Percentiles rank a stretch among this genome's conserved stretches.
phyloP scores from a whole-genome alignment of 2,113 vertebrate species.

The Marmota monax region DNA sequence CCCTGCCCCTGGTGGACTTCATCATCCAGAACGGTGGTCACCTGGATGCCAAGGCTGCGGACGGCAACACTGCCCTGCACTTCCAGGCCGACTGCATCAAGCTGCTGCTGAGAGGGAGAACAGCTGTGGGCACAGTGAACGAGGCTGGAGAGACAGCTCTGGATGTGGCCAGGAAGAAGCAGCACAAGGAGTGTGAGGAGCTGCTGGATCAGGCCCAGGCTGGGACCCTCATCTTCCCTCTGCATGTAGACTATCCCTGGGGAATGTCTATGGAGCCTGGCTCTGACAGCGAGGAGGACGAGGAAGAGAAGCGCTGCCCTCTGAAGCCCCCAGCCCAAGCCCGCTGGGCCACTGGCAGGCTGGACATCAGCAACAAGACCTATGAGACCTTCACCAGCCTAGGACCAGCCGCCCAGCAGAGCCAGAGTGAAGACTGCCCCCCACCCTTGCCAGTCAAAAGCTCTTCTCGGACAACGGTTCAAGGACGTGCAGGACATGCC shows the following conservation, averaged over 20 bases:
- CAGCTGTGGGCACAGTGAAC: conserved; percentile 91
- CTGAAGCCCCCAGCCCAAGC: conserved; percentile 74
- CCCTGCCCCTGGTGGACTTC: conserved; percentile 96
- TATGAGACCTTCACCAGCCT: conserved; percentile 91
- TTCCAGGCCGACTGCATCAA: conserved; percentile 95
- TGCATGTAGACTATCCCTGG: conserved; percentile 96
- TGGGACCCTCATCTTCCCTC: conserved; percentile 93
- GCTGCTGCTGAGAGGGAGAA: conserved; percentile 96
- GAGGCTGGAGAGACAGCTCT: conserved; percentile 92
- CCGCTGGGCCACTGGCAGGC: conserved; percentile 86
- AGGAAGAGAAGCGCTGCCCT: conserved; percentile 91
- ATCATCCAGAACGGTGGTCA: conserved; percentile 97
- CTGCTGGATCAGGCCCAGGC: conserved; percentile 96
- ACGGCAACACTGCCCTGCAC: conserved; percentile 96
- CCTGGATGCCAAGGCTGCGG: conserved; percentile 90
- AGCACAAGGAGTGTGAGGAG: conserved; percentile 92
- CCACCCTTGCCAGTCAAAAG: conserved; percentile 94
- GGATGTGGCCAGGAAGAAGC: conserved; percentile 92
- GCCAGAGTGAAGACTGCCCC: conserved; percentile 87
- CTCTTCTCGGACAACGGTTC: conserved; percentile 87
- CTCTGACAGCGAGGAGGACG: conserved; percentile 97
- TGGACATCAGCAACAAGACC: conserved; percentile 90
- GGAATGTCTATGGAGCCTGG: conserved; percentile 90
- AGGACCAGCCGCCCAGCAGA: conserved; percentile 84
- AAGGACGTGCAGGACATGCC: conserved; percentile 11